Evolutionary conservation across 2,797 vertebrate species (phyloP), one percentile per base, ranked within the genome.

Genomic region (Lacerta bilineata): DNA sequence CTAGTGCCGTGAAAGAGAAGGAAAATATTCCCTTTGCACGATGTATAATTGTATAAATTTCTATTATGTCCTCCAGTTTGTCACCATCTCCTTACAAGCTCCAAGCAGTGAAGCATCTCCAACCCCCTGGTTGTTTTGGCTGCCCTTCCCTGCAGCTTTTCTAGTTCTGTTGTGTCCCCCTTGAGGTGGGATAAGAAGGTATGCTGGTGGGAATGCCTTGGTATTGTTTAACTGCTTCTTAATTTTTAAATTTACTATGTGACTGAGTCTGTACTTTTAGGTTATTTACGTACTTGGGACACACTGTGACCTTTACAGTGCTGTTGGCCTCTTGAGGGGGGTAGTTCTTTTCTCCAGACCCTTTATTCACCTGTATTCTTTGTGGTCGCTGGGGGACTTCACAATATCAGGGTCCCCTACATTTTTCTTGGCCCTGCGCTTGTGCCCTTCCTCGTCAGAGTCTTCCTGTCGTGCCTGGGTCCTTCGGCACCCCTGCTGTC

Each of bases 381-480:
- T 86, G 36, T 76, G 71, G 59, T 89, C 88, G 20, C 79, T 89
- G 18, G 88, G 88, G 8, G 88, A 89, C 41, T 86, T 89, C 18
- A 86, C 5, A 76, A 89, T 89, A 46, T 55, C 61, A 39, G 84
- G 59, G 18, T 89, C 88, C 11, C 88, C 88, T 33, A 33, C 84
- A 43, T 89, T 89, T 66, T 69, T 89, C 78, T 86, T 85, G 59
- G 55, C 6, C 18, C 9, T 50, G 17, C 9, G 50, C n/a, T 84
- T 88, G 46, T 18, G 20, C 20, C 50, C 17, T 11, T 71, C 64
- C 46, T 78, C 43, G 3, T 71, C 64, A 29, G 10, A 9, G 36
- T 41, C 46, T 43, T 61, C 76, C 33, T 83, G 46, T 20, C 7
- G 5, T 46, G 0, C n/a, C 25, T 61, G 61, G 20, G 1, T 8